Evolutionary conservation across 2,113 vertebrate species (phyloP), one percentile per base, ranked within the genome.

Genomic region (Tichodroma muraria): DNA sequence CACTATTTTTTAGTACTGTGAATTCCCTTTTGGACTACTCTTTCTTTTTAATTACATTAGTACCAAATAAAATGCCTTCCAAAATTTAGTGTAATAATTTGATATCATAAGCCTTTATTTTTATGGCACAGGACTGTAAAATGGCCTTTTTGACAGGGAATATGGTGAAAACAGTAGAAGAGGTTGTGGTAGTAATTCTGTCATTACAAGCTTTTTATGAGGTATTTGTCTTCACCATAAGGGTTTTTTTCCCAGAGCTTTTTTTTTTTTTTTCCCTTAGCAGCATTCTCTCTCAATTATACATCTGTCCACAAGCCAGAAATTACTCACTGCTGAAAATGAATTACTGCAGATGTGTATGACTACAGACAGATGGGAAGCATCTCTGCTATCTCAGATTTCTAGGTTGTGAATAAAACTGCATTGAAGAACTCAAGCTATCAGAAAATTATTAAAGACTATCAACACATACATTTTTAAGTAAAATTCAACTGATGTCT

Each of bases 281-380:
- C 61, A 93, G 38, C 85, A 91, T 95, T 91, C 75, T 88, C 70
- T 94, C 88, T 80, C 65, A 81, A 85, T 93, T 95, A 93, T 56
- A 79, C 31, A 63, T 88, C 92, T 91, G 70, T 95, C 57, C 53
- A 88, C 42, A 88, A 82, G 90, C 90, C 94, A 94, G 93, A 92
- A 88, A 95, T 88, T 79, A 88, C 70, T 88, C 70, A 76, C 73
- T 82, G 78, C 88, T 85, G 70, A 85, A 93, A 95, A 79, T 50
- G 12, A 87, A 91, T 79, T 66, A 68, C 66, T 94, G 86, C 75
- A 93, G 82, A 93, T 81, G 93, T 76, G 85, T 71, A 56, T 49
- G 80, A 84, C 75, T 90, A 54, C 44, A 85, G 88, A 82, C 90
- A 89, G 92, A 94, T 82, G 71, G 82, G 85, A 90, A 94, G 63